Evolutionary conservation across 2,888 invertebrate genomes (phyloP), one percentile per base, ranked within the genome.

Genomic region (Ptychoptera albimana): DNA sequence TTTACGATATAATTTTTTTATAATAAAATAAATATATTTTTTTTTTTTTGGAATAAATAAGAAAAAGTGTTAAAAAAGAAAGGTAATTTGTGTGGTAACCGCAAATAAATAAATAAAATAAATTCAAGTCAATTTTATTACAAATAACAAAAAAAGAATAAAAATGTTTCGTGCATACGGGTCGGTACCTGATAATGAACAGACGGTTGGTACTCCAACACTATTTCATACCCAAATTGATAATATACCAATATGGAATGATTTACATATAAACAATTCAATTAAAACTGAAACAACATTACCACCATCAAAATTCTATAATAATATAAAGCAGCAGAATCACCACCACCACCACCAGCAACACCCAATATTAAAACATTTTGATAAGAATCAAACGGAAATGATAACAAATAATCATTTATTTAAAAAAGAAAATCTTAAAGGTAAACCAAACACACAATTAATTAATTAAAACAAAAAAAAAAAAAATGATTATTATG

Each of bases 111-210:
- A 23, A 23, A 23, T 23, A 23, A 5, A 23, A 23, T 23, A 5
- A 5, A 23, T 5, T 23, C 7, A 23, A 23, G 23, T 23, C 23
- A 23, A 5, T 23, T 23, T 23, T 5, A 23, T 23, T 5, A 23
- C 23, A 23, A 23, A 23, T 23, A 23, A 39, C 29, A 30, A 13
- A 13, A 38, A 30, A 30, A 30, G n/a, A 8, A 39, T 10, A 39
- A 40, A 31, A 34, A 42, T 42, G 42, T 42, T 42, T 42, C 42
- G 42, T 42, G 42, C 42, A 3, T 42, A 42, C n/a, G 42, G 42
- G 15, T 42, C 42, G n/a, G 16, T 42, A 16, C 42, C 42, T 9
- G 42, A 15, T 23, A 35, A 35, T 35, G 32, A 31, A 23, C 23
- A 23, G 14, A 40, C 31, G 31, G n/a, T n/a, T n/a, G 42, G 34